Conservation (phyloP, 2,113 vertebrate genomes). For the cattle (Bos taurus) region ARS-UCD2.0 NC_037351.1:37549001-37549500, state of each 20-base stretch:
- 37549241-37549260: background rate
- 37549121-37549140: background rate
- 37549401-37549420: too few relatives aligned
- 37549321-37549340: background rate
- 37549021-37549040: background rate
- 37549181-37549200: background rate
- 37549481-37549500: too few relatives aligned
- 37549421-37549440: too few relatives aligned
- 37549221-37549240: background rate
- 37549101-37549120: background rate
- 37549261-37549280: background rate
- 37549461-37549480: too few relatives aligned
- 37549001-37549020: background rate
- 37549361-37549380: background rate
- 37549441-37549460: too few relatives aligned
- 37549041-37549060: background rate
- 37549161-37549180: background rate
- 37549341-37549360: background rate
- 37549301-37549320: background rate
- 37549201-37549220: background rate
- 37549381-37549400: background rate
- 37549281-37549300: background rate
- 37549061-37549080: background rate
- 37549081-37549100: background rate
- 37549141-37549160: background rate